Base-by-base conservation (phyloP, 2,797 vertebrate genomes). In the Phrynocephalus guinanensis region DNA sequence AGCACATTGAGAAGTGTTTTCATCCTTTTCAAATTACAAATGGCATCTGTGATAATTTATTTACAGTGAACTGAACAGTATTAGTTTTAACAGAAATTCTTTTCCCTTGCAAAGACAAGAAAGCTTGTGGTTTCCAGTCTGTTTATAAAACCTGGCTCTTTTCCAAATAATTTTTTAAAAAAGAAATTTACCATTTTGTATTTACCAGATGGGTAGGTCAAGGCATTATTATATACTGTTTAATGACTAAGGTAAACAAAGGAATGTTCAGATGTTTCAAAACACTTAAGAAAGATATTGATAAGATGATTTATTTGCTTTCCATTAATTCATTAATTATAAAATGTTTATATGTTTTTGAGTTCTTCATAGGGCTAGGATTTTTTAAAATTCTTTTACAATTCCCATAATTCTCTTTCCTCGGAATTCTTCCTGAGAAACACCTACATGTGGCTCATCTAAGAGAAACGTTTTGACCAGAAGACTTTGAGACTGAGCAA, bases 161-260 rank as follows among this genome's bases (percentile, higher is more conserved):
- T 91, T 92, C 92, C 86, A 84, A 70, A 93, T 79, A 92, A n/a
- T 82, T 84, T 85, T 84, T 86, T 81, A 79, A 90, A 70, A 38
- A 73, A 75, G 22, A 56, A 44, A 44, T 44, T 44, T 13, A 28
- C 83, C 93, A 87, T 92, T 93, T 89, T 92, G 0, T 93, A 85
- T 96, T 96, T 96, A 88, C 94, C 93, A 95, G 85, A 95, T 94
- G 86, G 93, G 77, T 92, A 94, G 94, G 93, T 83, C 85, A 83
- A 92, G 92, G 67, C 67, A 91, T 93, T 93, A 94, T 5, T 93
- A 94, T 4, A 30, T 67, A 90, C 26, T 87, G 81, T 67, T 94
- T 94, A 92, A 91, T 84, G 82, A 92, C 90, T 84, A 72, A 89
- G 70, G 18, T 91, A 90, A 90, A 90, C 86, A 38, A 91, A 93